These are phyloP conservation scores for Psammodynastes pulverulentus DNA, from an alignment of 2,113 vertebrate species.

Conservation along the genomic window DNA sequence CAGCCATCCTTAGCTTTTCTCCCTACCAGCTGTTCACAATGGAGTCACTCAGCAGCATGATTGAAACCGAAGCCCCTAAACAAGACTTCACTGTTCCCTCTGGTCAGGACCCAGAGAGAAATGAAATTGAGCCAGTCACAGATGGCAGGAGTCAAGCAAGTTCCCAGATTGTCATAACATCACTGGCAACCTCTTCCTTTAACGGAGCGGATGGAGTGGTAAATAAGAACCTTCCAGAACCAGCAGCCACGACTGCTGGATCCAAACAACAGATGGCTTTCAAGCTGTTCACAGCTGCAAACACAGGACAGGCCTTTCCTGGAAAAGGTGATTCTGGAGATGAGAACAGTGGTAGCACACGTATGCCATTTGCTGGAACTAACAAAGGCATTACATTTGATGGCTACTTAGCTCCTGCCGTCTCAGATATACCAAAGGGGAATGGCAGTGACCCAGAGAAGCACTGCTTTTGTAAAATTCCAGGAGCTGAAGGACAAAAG, in stretches of 20 bases:
- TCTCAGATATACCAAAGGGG: conserved; percentile 54
- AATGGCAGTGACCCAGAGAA: conserved; percentile 44
- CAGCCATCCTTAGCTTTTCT: conserved; percentile 20
- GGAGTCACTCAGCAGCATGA: conserved; percentile 13
- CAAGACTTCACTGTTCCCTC: conserved; percentile 30
- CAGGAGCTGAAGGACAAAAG: conserved; percentile 41
- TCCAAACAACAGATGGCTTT: conserved; percentile 40
- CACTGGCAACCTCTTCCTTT: conserved; percentile 17
- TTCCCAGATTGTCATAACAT: conserved; percentile 18
- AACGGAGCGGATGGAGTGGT: conserved; percentile 36
- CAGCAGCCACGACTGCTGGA: conserved; percentile 6
- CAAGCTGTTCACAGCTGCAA: conserved; percentile 32
- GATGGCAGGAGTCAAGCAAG: conserved; percentile 6
- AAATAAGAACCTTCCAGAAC: conserved; percentile 38
- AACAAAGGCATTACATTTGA: conserved; percentile 24
- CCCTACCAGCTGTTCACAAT: conserved; percentile 22
- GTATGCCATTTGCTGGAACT: neutral
- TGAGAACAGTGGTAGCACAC: conserved; percentile 1
- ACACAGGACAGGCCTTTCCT: conserved; percentile 9
- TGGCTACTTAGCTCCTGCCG: conserved; percentile 44
- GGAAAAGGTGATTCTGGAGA: neutral
- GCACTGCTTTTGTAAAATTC: conserved; percentile 51
- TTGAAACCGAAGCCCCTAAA: conserved; percentile 27
- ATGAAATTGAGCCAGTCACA: conserved; percentile 38
- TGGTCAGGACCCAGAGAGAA: conserved; percentile 21